Conservation (phyloP, 2,797 vertebrate genomes). For the Cryptoblepharus egeriae region DNA sequence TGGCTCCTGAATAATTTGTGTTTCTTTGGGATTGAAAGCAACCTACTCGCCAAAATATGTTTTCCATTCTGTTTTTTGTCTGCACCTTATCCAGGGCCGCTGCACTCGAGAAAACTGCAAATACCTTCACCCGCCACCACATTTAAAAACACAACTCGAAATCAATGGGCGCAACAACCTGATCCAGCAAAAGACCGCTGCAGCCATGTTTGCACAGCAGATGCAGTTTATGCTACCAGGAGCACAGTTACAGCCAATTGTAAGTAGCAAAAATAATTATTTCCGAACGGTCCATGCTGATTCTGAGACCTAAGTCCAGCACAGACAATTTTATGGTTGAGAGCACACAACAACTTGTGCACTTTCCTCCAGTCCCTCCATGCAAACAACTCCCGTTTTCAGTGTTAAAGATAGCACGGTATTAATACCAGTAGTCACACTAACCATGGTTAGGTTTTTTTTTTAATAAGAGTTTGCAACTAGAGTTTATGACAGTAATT, state of each 20-base stretch:
- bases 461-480: neutral
- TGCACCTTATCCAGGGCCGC: slow-evolving; percentile 83
- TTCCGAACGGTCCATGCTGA: neutral
- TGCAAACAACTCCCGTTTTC: neutral
- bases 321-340: neutral
- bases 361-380: neutral
- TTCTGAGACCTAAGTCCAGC: neutral
- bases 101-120: slow-evolving; percentile 98
- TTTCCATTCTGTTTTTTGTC: slow-evolving; percentile 26
- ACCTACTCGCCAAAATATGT: slow-evolving; percentile 30
- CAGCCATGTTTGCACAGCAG: slow-evolving; percentile 97
- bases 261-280: slow-evolving; percentile 74
- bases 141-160: slow-evolving; percentile 97
- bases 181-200: slow-evolving; percentile 96
- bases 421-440: neutral
- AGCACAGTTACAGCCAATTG: slow-evolving; percentile 91
- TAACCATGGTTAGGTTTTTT: neutral
- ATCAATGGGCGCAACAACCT: slow-evolving; percentile 98
- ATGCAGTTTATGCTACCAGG: slow-evolving; percentile 97
- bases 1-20: slow-evolving; percentile 42
- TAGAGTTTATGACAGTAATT: neutral
- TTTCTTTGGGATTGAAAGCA: slow-evolving; percentile 10
- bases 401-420: too few species aligned
- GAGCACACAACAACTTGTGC: neutral
- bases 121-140: slow-evolving; percentile 96